Evolutionary conservation across 2,797 vertebrate species (phyloP).

Genomic region (Acanthurus leucopareius): DNA sequence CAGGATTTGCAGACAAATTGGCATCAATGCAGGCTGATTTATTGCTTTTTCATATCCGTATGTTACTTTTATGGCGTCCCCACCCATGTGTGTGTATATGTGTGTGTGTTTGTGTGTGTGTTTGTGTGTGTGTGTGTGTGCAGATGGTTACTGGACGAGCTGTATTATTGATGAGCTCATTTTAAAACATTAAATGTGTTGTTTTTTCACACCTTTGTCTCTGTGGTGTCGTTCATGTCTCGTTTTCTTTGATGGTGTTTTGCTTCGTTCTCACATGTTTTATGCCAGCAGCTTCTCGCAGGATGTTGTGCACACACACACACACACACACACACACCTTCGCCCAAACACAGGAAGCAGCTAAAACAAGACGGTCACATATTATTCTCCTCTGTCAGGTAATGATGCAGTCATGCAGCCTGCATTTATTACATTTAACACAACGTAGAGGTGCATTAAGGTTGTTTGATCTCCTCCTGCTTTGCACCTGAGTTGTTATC

Average conservation of each 20-base stretch:
- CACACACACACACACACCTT: slow-evolving; percentile 26
- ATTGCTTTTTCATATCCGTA: not conserved
- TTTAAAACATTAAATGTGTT: not conserved
- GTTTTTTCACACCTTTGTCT: not conserved
- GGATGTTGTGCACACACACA: slow-evolving; percentile 37
- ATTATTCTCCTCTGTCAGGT: not conserved
- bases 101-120: too few species aligned
- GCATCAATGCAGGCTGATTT: not conserved
- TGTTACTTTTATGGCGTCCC: not conserved
- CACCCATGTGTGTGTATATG: too few species aligned
- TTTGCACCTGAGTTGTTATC: not conserved
- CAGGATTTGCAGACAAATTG: not conserved
- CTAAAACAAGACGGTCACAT: not conserved
- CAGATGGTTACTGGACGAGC: too few species aligned
- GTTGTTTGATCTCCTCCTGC: not conserved
- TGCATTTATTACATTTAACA: not conserved
- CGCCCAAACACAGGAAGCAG: slow-evolving; percentile 45
- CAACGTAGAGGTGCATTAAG: not conserved
- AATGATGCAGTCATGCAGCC: too few species aligned
- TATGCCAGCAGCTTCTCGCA: slow-evolving; percentile 7
- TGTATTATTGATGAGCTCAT: not conserved
- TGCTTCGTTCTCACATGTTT: not conserved
- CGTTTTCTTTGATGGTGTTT: not conserved
- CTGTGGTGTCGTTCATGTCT: not conserved
- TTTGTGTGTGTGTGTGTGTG: too few species aligned